Percentiles rank a stretch among this genome's conserved stretches.
phyloP scores from a whole-genome alignment of 2,797 vertebrate species.

The Graptemys geographica region DNA sequence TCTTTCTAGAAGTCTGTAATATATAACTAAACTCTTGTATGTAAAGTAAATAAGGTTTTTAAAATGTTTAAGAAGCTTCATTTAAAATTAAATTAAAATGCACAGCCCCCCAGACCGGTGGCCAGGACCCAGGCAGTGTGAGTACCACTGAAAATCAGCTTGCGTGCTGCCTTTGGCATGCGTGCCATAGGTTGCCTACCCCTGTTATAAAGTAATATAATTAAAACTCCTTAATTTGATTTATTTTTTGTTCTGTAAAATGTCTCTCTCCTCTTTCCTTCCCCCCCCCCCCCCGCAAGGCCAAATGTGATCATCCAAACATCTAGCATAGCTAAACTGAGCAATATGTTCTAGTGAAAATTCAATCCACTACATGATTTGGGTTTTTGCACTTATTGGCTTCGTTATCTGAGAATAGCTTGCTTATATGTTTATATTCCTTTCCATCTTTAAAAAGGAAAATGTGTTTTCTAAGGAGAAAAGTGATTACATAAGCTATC shows the following conservation, averaged over 20 bases:
- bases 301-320: not conserved
- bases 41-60: too few species aligned
- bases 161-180: too few species aligned
- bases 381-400: not conserved
- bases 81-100: too few species aligned
- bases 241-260: not conserved
- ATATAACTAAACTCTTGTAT: too few species aligned
- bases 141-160: too few species aligned
- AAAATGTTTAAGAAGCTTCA: too few species aligned
- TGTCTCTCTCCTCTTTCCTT: too few species aligned
- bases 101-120: too few species aligned
- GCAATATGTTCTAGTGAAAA: not conserved
- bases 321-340: not conserved
- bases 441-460: not conserved
- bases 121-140: too few species aligned
- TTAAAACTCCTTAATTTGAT: not conserved
- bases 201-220: too few species aligned
- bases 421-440: not conserved
- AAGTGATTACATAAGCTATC: not conserved
- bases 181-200: too few species aligned
- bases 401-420: not conserved
- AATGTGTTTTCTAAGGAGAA: not conserved
- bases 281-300: rapidly evolving
- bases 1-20: too few species aligned
- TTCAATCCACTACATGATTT: not conserved